Conservation (phyloP, 1,140 invertebrate species). For the Diploscapter pachys region DNA sequence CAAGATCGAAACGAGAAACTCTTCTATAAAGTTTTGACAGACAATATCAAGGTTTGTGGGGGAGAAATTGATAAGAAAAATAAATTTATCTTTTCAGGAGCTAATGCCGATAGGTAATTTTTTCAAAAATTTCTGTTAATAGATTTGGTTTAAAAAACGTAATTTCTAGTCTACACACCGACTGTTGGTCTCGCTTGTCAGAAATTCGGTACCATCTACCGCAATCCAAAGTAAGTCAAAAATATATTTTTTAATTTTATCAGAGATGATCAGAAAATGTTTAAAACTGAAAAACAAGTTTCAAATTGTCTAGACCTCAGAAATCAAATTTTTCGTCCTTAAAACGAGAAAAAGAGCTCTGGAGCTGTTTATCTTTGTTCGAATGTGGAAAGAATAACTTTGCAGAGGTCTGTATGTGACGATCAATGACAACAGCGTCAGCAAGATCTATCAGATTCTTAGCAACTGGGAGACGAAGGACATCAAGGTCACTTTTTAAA, state of each 20-base stretch:
- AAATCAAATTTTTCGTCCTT: neutral
- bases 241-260: too few species aligned
- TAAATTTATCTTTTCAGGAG: slow-evolving; percentile 58
- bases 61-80: slow-evolving; percentile 44
- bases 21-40: slow-evolving; percentile 83
- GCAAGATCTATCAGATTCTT: slow-evolving; percentile 59
- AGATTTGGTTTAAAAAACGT: slow-evolving; percentile 62
- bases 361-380: slow-evolving; percentile 18
- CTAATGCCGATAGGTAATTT: slow-evolving; percentile 77
- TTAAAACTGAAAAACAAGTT: neutral
- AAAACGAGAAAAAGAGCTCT: neutral
- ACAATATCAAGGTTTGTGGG: slow-evolving; percentile 73
- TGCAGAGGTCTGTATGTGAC: slow-evolving; percentile 82
- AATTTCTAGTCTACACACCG: slow-evolving; percentile 77
- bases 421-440: slow-evolving; percentile 85
- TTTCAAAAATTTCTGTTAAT: too few species aligned
- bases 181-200: slow-evolving; percentile 92
- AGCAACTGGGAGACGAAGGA: slow-evolving; percentile 80
- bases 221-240: slow-evolving; percentile 71
- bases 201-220: slow-evolving; percentile 86
- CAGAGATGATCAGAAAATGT: too few species aligned
- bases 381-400: slow-evolving; percentile 32
- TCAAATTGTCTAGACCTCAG: neutral
- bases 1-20: slow-evolving; percentile 88
- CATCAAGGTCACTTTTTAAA: slow-evolving; percentile 71